A percentile compares a stretch with the other conserved stretches of the same genome.
These are phyloP conservation scores for Epirrhoe tristata DNA, from an alignment of 2,888 invertebrate species.

Conservation along the genomic window DNA sequence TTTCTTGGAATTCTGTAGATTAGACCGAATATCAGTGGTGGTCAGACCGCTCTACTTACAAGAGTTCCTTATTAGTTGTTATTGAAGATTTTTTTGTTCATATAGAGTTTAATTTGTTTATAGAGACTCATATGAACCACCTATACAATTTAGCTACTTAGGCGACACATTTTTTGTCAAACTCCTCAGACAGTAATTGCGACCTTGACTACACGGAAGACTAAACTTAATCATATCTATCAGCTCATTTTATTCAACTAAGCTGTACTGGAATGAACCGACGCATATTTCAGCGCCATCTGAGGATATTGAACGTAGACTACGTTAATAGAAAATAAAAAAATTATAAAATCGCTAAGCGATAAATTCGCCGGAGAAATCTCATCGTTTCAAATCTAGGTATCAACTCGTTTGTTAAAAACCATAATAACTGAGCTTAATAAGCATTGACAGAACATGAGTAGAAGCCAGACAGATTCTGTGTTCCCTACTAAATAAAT, in stretches of 20 bases:
- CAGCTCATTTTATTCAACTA: neutral
- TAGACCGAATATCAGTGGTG: neutral
- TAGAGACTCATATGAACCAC: slow-evolving; percentile 2
- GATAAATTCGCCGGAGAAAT: no score
- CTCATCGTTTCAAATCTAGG: no score
- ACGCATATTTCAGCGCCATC: no score
- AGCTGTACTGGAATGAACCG: neutral
- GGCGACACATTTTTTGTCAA: slow-evolving; percentile 56
- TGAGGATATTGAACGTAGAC: no score
- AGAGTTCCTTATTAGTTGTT: slow-evolving; percentile 3
- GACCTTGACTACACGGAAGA: slow-evolving; percentile 39
- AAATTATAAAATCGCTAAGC: no score
- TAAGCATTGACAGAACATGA: no score
- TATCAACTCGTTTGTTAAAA: no score
- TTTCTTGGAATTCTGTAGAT: no score
- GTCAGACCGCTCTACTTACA: neutral
- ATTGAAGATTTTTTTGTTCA: slow-evolving; percentile 1
- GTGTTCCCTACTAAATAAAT: no score
- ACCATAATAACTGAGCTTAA: no score
- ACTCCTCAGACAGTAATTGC: slow-evolving; percentile 34
- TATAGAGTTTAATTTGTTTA: slow-evolving; percentile 13
- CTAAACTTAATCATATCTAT: slow-evolving; percentile 30
- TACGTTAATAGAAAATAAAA: no score
- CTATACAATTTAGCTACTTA: slow-evolving; percentile 45
- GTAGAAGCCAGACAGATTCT: no score